Base-by-base conservation (phyloP, 2,888 invertebrate genomes). In the Lithophane ornitopus region DNA sequence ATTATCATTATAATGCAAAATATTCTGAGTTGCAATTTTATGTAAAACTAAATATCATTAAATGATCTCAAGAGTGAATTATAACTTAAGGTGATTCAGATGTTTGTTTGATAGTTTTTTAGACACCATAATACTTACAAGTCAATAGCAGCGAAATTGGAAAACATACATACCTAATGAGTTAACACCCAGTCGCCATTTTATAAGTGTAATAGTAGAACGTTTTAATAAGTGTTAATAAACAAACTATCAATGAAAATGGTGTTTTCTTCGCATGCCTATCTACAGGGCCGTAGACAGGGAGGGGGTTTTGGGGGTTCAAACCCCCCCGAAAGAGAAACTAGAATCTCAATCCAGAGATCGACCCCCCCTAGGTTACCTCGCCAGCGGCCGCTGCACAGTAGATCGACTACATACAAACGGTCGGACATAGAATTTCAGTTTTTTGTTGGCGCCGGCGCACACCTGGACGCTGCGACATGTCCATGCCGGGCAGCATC, bases 191-290 rank as follows among this genome's bases (percentile, higher is more conserved):
- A 90, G 90, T 92, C 94, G 94, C 94, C 95, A 95, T 95, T 94
- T 93, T 94, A 88, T 94, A 93, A 93, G 91, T 93, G 92, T 95
- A 94, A 94, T 90, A 93, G 93, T 94, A 94, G 94, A 91, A 93
- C 89, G 92, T 94, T 94, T 92, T 93, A 93, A 90, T 94, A 94
- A 94, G 93, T 94, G 95, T 96, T 95, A 95, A 91, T 95, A 95
- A 95, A 96, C 92, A 94, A 92, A 88, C 91, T 90, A 88, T 90
- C 89, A 89, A 89, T 83, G 83, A 87, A 69, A 70, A 70, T 46
- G 0, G 67, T 16, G 56, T 82, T 70, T 80, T 80, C 59, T 79
- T 80, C 19, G 12, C 16, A 54, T 63, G 2, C 0, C 28, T 16
- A 26, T 7, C n/a, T 26, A 26, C 34, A n/a, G n/a, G n/a, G n/a